Evolutionary conservation across 1,140 invertebrate genomes (phyloP).

Genomic region (Apocrypta bakeri): DNA sequence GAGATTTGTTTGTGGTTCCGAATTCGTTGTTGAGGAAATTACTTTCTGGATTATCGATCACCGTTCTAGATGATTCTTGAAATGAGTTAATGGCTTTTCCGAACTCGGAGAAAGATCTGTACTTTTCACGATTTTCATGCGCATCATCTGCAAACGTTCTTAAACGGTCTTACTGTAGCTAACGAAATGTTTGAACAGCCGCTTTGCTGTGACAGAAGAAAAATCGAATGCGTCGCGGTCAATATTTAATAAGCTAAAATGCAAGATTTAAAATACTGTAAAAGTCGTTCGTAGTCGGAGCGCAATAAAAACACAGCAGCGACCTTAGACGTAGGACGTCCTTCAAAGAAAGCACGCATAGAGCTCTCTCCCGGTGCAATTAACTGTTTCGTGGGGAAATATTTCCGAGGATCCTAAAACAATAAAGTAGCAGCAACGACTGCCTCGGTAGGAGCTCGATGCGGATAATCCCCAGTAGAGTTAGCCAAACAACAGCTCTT

Average conservation of each 20-base stretch:
- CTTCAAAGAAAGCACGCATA: neutral
- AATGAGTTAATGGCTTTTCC: too few species aligned
- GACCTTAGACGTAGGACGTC: neutral
- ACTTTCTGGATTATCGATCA: neutral
- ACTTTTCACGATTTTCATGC: too few species aligned
- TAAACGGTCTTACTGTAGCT: too few species aligned
- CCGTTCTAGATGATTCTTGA: too few species aligned
- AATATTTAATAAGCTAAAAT: too few species aligned
- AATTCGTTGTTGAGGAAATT: neutral
- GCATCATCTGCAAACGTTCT: too few species aligned
- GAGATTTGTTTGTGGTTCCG: neutral
- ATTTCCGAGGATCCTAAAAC: constrained; percentile 35
- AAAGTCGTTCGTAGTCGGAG: too few species aligned
- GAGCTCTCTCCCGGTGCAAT: neutral
- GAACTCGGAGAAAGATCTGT: too few species aligned
- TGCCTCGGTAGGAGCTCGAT: neutral
- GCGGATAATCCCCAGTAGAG: constrained; percentile 15
- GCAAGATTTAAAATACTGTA: too few species aligned
- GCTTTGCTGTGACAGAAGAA: neutral
- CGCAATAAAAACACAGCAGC: neutral
- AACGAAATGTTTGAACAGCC: neutral
- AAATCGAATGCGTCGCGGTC: neutral
- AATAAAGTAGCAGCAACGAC: constrained; percentile 15
- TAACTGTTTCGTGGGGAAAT: constrained; percentile 18
- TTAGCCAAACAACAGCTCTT: constrained; percentile 29